Conservation (phyloP, 2,888 invertebrate species). For the Rhingia campestris region DNA sequence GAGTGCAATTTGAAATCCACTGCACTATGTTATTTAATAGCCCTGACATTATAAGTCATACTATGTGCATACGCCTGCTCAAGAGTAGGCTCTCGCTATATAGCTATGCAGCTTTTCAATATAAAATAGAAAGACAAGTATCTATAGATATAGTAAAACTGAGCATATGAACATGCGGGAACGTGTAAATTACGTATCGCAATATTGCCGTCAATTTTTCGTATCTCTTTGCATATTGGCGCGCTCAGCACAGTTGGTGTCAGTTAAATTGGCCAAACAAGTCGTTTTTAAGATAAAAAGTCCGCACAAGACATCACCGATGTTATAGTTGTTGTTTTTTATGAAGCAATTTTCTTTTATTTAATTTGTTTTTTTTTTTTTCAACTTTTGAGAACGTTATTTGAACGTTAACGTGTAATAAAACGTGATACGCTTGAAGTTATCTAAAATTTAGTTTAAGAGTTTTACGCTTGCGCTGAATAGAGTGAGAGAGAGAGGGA, state of each 20-base stretch:
- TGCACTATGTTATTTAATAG: slow-evolving; percentile 65
- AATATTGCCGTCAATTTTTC: slow-evolving; percentile 72
- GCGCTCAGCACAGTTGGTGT: slow-evolving; percentile 58
- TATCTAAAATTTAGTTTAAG: slow-evolving; percentile 64
- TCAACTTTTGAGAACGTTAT: slow-evolving; percentile 59
- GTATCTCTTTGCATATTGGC: slow-evolving; percentile 71
- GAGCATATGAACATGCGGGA: slow-evolving; percentile 19
- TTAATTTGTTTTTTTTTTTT: slow-evolving; percentile 31
- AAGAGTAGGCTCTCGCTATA: slow-evolving; percentile 31
- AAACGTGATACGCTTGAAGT: slow-evolving; percentile 72
- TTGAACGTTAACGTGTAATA: slow-evolving; percentile 62
- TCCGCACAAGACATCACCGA: slow-evolving; percentile 46
- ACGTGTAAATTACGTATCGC: slow-evolving; percentile 69
- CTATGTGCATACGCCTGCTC: slow-evolving; percentile 20
- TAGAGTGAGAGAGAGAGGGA: background rate
- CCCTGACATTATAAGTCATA: slow-evolving; percentile 65
- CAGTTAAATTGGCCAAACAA: slow-evolving; percentile 73
- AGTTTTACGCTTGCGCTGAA: slow-evolving; percentile 26
- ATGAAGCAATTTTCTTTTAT: background rate
- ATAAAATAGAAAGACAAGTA: slow-evolving; percentile 10
- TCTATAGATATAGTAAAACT: slow-evolving; percentile 11
- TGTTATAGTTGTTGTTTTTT: background rate
- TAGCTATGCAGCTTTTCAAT: background rate
- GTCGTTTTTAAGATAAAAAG: slow-evolving; percentile 68
- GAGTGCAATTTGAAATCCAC: slow-evolving; percentile 41